Percentiles rank a stretch among this genome's conserved stretches.
Evolutionary conservation across 1,140 invertebrate genomes (phyloP).

Genomic region (Rhopalosiphum padi): DNA sequence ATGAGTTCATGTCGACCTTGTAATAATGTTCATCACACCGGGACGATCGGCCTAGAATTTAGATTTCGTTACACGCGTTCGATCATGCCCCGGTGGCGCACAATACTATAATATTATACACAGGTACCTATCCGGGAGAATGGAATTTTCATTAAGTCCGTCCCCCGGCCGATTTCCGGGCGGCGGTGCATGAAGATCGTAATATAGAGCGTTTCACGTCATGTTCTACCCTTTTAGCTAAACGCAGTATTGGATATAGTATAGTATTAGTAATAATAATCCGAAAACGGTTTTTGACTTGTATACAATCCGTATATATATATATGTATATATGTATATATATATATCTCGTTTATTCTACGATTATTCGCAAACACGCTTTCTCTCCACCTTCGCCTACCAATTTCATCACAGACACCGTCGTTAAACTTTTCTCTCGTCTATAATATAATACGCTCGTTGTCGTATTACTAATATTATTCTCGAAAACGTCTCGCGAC

Average conservation of each 20-base stretch:
- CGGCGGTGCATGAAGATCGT: too few relatives aligned
- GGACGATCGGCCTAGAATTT: neutral
- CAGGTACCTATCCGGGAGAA: neutral
- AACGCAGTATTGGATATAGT: neutral
- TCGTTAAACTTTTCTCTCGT: neutral
- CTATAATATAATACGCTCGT: neutral
- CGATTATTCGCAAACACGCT: neutral
- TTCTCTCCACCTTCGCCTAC: too few relatives aligned
- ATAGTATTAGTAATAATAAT: slow-evolving; percentile 1
- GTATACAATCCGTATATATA: neutral
- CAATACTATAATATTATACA: neutral
- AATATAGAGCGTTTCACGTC: neutral
- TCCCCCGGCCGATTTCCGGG: neutral
- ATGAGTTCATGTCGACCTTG: neutral
- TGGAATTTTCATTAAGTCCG: slow-evolving; percentile 32
- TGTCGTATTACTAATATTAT: slow-evolving; percentile 24
- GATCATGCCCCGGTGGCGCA: neutral
- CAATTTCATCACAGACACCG: neutral
- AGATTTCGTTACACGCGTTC: neutral
- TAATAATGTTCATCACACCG: neutral
- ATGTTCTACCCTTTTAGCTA: neutral
- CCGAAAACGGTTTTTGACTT: neutral
- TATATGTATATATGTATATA: too few relatives aligned
- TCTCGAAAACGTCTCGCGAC: neutral
- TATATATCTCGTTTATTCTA: neutral